Base-by-base conservation (phyloP, 2,888 invertebrate genomes). In the Strigamia transsilvanica region DNA sequence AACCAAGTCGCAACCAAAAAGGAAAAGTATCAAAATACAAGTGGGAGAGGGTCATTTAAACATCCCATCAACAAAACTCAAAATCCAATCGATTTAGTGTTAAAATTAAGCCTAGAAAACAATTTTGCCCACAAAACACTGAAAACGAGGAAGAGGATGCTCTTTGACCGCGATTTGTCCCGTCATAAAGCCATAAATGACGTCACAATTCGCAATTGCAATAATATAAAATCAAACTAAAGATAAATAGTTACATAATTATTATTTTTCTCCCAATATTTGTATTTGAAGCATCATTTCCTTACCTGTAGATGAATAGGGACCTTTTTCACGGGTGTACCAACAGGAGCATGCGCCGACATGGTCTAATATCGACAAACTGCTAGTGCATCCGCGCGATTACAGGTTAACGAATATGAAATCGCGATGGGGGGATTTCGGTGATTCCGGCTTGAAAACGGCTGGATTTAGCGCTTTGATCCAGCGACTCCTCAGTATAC, bases 281-380 rank as follows among this genome's bases (percentile, higher is more conserved):
- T 38, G 6, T 4, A 56, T 18, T n/a, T n/a, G 1, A 21, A 18
- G 6, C 9, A 18, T 27, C 10, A 34, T 23, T 42, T 51, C 21
- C 83, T 73, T 83, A 84, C 85, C 84, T 85, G 85, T 77, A 85
- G 80, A 90, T 97, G 97, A 88, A 97, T 96, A 83, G 97, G 97
- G 84, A 97, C 96, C 90, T 97, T 97, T 90, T 97, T 97, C 85
- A 96, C 95, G 85, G 95, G 95, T 85, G 94, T 94, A 86, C 91
- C 90, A 82, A 80, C 79, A 23, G 84, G 82, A 34, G 83, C 83
- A 79, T 84, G 84, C 80, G 84, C 66, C 82, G 83, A 82, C 83
- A 83, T 83, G 73, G 13, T 73, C 32, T 56, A 73, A 73, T 73
- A 73, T 32, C 73, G 73, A n/a, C 73, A 73, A 73, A 73, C 32